Percentiles rank a stretch among this genome's conserved stretches.
Conservation (phyloP, 2,113 vertebrate species). For the Lampris incognitus region DNA sequence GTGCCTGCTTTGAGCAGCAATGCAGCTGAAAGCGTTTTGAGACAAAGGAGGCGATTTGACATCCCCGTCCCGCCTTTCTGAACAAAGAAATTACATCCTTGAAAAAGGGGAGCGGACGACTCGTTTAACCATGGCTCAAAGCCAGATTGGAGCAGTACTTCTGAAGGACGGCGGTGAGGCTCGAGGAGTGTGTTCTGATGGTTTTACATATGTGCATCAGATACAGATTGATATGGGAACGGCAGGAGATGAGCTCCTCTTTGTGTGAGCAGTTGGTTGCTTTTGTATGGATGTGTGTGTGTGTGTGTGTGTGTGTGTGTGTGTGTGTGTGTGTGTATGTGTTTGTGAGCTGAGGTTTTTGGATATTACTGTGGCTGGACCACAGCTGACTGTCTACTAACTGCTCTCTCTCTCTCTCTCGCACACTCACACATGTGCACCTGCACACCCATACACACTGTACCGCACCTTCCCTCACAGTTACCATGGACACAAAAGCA, state of each 20-base stretch:
- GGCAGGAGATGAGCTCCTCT: slow-evolving; percentile 33
- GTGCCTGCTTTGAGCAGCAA: slow-evolving; percentile 58
- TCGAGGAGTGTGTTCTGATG: slow-evolving; percentile 1
- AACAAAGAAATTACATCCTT: slow-evolving; percentile 73
- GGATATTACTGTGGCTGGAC: background rate
- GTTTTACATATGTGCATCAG: slow-evolving; percentile 21
- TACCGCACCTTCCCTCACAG: slow-evolving; percentile 70
- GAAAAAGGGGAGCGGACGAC: slow-evolving; percentile 56
- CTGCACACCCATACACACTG: slow-evolving; percentile 21
- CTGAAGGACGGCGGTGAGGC: slow-evolving; percentile 9
- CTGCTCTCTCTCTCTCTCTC: slow-evolving; percentile 17
- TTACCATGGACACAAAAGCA: slow-evolving; percentile 83
- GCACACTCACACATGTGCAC: slow-evolving; percentile 10
- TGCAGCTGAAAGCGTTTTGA: slow-evolving; percentile 60
- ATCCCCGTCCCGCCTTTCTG: slow-evolving; percentile 63
- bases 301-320: slow-evolving; percentile 17
- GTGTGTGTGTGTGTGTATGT: slow-evolving; percentile 39
- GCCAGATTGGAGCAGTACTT: slow-evolving; percentile 15
- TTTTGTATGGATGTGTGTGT: slow-evolving; percentile 17
- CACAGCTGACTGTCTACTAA: slow-evolving; percentile 36
- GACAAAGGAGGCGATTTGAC: slow-evolving; percentile 74
- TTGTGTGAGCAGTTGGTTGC: slow-evolving; percentile 27
- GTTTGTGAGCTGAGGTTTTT: background rate
- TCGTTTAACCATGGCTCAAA: slow-evolving; percentile 39
- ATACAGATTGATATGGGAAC: slow-evolving; percentile 42